Evolutionary conservation across 2,113 vertebrate genomes (phyloP).

Genomic region (Turnix velox): DNA sequence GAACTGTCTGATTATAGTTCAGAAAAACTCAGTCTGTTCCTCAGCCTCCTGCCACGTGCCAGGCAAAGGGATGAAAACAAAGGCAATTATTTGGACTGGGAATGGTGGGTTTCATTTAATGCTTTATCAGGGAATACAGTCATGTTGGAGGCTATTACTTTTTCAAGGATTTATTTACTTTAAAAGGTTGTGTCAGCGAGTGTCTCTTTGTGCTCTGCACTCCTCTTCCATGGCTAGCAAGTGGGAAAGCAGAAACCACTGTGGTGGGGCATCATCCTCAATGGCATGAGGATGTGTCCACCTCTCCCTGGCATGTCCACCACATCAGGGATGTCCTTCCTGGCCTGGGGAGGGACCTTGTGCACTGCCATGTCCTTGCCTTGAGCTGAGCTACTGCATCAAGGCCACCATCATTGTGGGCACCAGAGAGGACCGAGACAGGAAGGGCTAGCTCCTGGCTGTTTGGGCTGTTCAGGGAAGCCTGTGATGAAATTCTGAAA

Average conservation of each 20-base stretch:
- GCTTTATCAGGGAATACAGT: not conserved
- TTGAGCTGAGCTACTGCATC: fast-evolving
- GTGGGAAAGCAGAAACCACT: fast-evolving
- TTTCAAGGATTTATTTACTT: conserved; percentile 11
- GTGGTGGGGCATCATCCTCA: fast-evolving
- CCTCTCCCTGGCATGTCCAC: fast-evolving
- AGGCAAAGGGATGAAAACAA: conserved; percentile 67
- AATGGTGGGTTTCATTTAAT: conserved; percentile 48
- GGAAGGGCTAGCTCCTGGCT: not conserved
- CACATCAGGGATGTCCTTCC: fast-evolving
- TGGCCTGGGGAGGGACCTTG: not conserved
- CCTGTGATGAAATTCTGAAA: fast-evolving
- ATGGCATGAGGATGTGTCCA: fast-evolving
- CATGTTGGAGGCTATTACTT: not conserved
- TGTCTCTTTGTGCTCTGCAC: not conserved
- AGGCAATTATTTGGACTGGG: conserved; percentile 72
- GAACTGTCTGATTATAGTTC: conserved; percentile 74
- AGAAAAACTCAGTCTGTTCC: conserved; percentile 59
- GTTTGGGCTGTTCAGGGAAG: not conserved
- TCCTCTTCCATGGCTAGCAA: not conserved
- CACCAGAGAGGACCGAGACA: fast-evolving
- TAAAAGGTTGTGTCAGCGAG: not conserved
- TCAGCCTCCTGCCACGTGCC: conserved; percentile 40
- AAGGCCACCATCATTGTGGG: fast-evolving
- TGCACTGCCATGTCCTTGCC: fast-evolving